Base-by-base conservation (phyloP, 2,888 invertebrate genomes). In the Ypsolopha scabrella region DNA sequence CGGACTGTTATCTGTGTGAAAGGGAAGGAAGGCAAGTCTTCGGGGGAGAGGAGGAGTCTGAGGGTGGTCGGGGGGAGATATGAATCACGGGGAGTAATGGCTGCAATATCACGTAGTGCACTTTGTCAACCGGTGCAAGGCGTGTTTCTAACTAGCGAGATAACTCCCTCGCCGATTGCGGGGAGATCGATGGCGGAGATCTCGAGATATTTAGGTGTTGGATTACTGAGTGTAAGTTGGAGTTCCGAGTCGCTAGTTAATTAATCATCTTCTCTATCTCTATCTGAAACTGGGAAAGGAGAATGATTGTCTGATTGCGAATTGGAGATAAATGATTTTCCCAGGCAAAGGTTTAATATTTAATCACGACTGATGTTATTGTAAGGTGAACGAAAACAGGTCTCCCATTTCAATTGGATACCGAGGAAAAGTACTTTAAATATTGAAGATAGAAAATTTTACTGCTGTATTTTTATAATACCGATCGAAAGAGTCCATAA, bases 21-120 rank as follows among this genome's bases (percentile, higher is more conserved):
- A 71, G 67, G 45, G 51, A 45, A 51, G 51, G 51, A 45, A 51
- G 51, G 45, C 41, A 41, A 41, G 43, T 43, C 50, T 43, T 43
- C 36, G 43, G 35, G 41, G 14, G 51, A 45, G 44, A 65, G 63
- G 61, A 63, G 60, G 63, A 64, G 68, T 55, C 53, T 68, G 63
- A 67, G 64, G 63, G 60, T 63, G 66, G 63, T 55, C 57, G 60
- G 63, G 60, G 65, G 60, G 62, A 62, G 51, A 51, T 44, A 44
- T 51, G 51, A 44, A 86, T 86, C 85, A 85, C 83, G 59, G 70
- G 75, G 81, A 85, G 80, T 85, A 85, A 85, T 83, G 83, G 83
- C 77, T 75, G 80, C 80, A 85, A 83, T 86, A 85, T 82, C 85
- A 85, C 86, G 86, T 85, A 86, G 75, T 81, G 85, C 82, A 86